Base-by-base conservation (phyloP, 1,140 invertebrate genomes). In the Drosophila aff. region DNA sequence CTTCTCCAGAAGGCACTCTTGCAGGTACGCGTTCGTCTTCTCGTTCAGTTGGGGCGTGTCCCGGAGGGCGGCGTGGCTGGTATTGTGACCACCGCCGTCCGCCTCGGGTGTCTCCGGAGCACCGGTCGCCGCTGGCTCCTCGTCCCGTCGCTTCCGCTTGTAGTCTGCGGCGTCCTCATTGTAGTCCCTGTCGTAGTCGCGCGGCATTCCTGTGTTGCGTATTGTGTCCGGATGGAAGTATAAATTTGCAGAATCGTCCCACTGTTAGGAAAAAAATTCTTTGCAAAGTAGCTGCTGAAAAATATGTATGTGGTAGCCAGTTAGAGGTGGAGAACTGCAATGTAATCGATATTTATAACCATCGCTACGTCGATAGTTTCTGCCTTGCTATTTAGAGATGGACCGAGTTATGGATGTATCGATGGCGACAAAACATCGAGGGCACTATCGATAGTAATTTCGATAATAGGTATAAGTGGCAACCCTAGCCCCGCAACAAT, bases 181-280 rank as follows among this genome's bases (percentile, higher is more conserved):
- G 60, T 92, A 92, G 52, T 92, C 91, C 50, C 91, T 82, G 58
- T 92, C 91, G 59, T 92, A 92, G 67, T 92, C 91, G 33, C 91
- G 82, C 50, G 91, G 91, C 91, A 92, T 92, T 50, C 78, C 49
- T 11, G 10, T 80, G 40, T 40, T 61, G 26, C 16, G 31, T 21
- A 38, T 28, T 52, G 28, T 69, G 31, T 23, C 21, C 23, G 43
- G 13, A 23, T 50, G 10, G 9, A 59, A 15, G n/a, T 31, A 18
- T 0, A 50, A 50, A 13, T 41, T 26, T 15, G 28, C 2, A 41
- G 4, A 60, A 23, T 31, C 8, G 18, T 60, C 31, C 66, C 26
- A 59, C 52, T 49, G 23, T 18, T 38, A 26, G 43, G 23, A 60
- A 60, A 28, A 49, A 47, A 72, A 18, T 61, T 60, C 43, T 49